A percentile compares a stretch with the other conserved stretches of the same genome.
Conservation (phyloP, 2,113 vertebrate species). For the Pseudopipra pipra region DNA sequence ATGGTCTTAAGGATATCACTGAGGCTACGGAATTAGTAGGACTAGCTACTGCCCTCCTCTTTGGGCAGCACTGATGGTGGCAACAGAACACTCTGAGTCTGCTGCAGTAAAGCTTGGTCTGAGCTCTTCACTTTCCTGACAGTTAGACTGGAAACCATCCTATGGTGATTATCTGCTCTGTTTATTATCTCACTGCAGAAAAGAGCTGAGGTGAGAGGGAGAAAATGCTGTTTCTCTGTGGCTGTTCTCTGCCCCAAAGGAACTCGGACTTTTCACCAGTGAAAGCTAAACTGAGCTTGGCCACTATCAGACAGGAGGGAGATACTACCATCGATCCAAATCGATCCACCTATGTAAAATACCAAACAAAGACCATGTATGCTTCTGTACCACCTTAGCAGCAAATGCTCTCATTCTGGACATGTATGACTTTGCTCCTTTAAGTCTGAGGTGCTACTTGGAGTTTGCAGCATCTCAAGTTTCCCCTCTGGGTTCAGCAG, state of each 20-base stretch:
- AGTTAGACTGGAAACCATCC: slow-evolving; percentile 45
- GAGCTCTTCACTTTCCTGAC: slow-evolving; percentile 29
- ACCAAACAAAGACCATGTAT: not conserved
- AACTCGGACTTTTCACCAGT: not conserved
- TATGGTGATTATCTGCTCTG: slow-evolving; percentile 17
- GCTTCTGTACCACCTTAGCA: not conserved
- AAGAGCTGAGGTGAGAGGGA: not conserved
- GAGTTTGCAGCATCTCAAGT: not conserved
- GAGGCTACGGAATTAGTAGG: not conserved
- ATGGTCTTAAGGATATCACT: not conserved
- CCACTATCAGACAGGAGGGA: not conserved
- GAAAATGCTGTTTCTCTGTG: not conserved
- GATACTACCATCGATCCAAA: not conserved
- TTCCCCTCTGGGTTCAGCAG: not conserved
- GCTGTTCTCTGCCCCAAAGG: not conserved
- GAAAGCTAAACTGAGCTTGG: not conserved
- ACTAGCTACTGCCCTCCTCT: not conserved
- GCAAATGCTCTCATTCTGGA: not conserved
- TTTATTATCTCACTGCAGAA: not conserved
- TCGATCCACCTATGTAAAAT: not conserved
- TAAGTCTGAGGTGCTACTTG: not conserved
- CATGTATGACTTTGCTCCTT: accelerated
- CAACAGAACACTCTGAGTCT: not conserved
- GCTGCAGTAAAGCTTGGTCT: not conserved
- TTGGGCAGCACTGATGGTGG: not conserved